Conservation (phyloP, 2,113 vertebrate genomes). For the Sakesphorus luctuosus region DNA sequence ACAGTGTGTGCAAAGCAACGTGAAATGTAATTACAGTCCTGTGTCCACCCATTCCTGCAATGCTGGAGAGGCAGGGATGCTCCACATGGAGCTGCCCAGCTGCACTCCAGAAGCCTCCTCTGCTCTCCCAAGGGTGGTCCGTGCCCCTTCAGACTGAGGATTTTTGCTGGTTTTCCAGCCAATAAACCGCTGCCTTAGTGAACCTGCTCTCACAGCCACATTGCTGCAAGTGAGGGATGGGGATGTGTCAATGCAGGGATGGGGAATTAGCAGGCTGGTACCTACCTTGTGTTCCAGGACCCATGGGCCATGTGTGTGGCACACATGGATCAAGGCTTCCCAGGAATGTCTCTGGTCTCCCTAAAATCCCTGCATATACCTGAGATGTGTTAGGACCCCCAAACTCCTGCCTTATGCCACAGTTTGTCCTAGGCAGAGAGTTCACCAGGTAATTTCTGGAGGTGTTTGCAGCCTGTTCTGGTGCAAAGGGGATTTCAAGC, state of each 20-base stretch:
- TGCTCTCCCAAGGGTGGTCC: background rate
- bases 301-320: rapidly evolving
- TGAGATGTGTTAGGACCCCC: rapidly evolving
- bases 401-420: rapidly evolving
- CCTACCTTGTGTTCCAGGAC: background rate
- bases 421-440: background rate
- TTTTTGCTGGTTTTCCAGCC: background rate
- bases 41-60: background rate
- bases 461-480: background rate
- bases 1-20: background rate
- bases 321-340: background rate
- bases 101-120: rapidly evolving
- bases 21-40: background rate
- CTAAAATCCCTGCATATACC: background rate
- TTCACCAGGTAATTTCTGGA: background rate
- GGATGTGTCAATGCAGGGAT: background rate
- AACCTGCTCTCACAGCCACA: background rate
- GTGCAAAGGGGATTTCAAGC: background rate
- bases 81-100: background rate
- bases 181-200: background rate
- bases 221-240: background rate
- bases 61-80: background rate
- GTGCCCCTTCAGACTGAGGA: background rate
- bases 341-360: background rate
- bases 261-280: background rate